These are phyloP conservation scores for Lamellibrachia satsuma DNA, from an alignment of 2,888 invertebrate species.

Conservation along the genomic window DNA sequence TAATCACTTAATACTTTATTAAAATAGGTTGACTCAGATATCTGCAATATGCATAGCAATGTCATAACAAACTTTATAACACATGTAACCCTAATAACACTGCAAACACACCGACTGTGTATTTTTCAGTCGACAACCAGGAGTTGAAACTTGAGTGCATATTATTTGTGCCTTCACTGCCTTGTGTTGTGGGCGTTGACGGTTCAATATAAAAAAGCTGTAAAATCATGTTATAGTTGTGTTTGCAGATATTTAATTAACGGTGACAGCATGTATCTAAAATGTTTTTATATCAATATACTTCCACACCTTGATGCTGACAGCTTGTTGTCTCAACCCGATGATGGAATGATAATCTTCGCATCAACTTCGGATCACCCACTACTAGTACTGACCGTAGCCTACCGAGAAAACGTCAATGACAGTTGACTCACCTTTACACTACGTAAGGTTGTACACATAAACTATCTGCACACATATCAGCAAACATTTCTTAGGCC, in stretches of 20 bases:
- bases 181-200: background rate
- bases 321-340: background rate
- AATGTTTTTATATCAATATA: background rate
- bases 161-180: background rate
- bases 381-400: background rate
- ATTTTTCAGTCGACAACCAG: background rate
- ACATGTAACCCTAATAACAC: too few relatives aligned
- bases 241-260: background rate
- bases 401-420: background rate
- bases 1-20: too few relatives aligned
- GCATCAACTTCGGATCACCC: background rate
- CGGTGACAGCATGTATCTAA: background rate
- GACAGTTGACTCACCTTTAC: constrained; percentile 17
- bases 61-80: background rate
- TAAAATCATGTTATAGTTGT: background rate
- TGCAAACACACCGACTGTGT: background rate
- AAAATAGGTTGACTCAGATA: background rate
- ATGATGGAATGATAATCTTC: constrained; percentile 12
- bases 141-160: background rate
- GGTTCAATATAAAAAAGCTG: background rate
- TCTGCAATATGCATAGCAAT: background rate
- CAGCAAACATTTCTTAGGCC: background rate
- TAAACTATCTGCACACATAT: background rate
- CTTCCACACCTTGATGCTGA: background rate
- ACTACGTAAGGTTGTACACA: background rate